These are phyloP conservation scores for Harpagoxenus sublaevis DNA, from an alignment of 2,888 invertebrate species.

Conservation along the genomic window DNA sequence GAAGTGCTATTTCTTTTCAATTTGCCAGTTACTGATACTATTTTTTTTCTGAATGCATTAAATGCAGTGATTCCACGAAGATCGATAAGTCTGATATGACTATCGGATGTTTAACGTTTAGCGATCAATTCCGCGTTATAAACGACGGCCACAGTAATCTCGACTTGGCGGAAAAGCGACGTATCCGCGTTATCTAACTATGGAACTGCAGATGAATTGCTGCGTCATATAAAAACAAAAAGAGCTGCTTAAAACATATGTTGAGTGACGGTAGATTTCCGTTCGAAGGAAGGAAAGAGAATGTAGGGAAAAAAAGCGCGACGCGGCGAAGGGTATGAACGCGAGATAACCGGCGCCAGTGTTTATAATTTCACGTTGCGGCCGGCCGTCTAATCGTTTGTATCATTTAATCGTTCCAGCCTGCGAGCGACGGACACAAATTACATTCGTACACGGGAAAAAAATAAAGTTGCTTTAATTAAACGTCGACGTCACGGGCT, in stretches of 20 bases:
- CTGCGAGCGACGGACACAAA: constrained; percentile 56
- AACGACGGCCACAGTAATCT: background rate
- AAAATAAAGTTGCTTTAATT: no score
- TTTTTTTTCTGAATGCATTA: background rate
- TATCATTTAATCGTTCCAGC: constrained; percentile 74
- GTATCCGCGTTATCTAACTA: background rate
- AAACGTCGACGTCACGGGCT: no score
- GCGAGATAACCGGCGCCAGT: constrained; percentile 78
- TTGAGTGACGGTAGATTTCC: constrained; percentile 55
- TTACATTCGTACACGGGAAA: background rate
- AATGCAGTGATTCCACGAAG: background rate
- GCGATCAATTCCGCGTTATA: background rate
- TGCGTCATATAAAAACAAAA: constrained; percentile 4
- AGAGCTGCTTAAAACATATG: constrained; percentile 21
- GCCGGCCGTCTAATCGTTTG: constrained; percentile 71
- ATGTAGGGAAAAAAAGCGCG: constrained; percentile 23
- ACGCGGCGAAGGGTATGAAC: constrained; percentile 22
- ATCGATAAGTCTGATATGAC: background rate
- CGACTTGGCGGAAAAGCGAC: constrained; percentile 6
- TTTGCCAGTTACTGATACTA: background rate
- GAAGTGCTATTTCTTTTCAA: background rate
- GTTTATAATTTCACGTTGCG: constrained; percentile 77
- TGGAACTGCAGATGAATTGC: background rate
- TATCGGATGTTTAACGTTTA: background rate
- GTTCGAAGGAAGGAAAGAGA: constrained; percentile 44